A percentile compares a stretch with the other conserved stretches of the same genome.
Evolutionary conservation across 2,113 vertebrate genomes (phyloP).

Genomic region (Austrofundulus limnaeus): DNA sequence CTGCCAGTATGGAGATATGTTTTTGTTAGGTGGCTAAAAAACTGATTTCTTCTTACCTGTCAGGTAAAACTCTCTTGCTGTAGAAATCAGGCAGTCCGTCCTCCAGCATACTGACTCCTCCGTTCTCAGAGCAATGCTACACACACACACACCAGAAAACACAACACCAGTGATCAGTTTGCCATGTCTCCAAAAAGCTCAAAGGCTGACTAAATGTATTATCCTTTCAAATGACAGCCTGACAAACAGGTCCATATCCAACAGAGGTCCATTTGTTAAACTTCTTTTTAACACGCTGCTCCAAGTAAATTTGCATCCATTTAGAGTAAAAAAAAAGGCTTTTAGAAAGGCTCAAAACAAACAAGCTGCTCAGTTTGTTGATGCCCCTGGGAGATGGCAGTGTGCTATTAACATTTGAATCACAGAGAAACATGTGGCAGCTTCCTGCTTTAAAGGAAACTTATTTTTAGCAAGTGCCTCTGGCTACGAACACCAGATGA

Average conservation of each 20-base stretch:
- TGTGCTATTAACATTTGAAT: conserved; percentile 49
- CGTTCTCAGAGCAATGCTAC: conserved; percentile 83
- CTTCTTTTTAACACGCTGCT: conserved; percentile 29
- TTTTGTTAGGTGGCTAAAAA: not conserved
- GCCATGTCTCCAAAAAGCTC: conserved; percentile 34
- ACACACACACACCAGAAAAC: conserved; percentile 24
- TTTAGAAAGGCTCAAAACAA: conserved; percentile 53
- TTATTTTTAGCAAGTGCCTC: conserved; percentile 61
- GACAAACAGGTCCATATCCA: conserved; percentile 33
- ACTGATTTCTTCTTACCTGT: conserved; percentile 76
- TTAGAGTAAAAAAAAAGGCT: conserved; percentile 18
- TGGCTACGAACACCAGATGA: conserved; percentile 53
- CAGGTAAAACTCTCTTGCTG: conserved; percentile 86
- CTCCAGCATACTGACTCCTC: conserved; percentile 81
- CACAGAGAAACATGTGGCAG: conserved; percentile 48
- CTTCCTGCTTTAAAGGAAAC: conserved; percentile 52
- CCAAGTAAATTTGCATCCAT: conserved; percentile 43
- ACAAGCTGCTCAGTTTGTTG: conserved; percentile 46
- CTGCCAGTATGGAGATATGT: not conserved
- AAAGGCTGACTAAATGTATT: conserved; percentile 48
- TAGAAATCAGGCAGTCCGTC: conserved; percentile 91
- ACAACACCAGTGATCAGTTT: conserved; percentile 43
- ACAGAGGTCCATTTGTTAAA: conserved; percentile 44
- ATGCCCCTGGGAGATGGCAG: conserved; percentile 41
- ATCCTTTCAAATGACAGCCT: conserved; percentile 47